phyloP scores from a whole-genome alignment of 2,113 vertebrate species.

The Numida meleagris region DNA sequence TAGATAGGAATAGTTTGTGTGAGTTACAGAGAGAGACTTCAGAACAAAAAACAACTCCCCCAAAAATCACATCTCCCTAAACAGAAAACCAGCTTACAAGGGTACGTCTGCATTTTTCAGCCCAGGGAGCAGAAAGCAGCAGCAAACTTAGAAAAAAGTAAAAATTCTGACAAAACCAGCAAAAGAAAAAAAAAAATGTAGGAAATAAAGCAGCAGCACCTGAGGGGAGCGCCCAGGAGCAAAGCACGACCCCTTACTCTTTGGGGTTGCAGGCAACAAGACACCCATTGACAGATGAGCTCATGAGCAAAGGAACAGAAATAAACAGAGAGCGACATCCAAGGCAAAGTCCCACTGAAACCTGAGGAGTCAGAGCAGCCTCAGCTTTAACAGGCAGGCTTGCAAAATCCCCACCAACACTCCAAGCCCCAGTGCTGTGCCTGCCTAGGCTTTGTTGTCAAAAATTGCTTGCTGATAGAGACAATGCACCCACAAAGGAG shows the following conservation, averaged over 20 bases:
- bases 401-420: not conserved
- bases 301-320: not conserved
- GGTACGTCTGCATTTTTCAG: not conserved
- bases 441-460: not conserved
- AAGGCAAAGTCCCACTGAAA: not conserved
- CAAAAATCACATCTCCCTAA: not conserved
- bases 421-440: accelerated
- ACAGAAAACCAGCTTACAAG: not conserved
- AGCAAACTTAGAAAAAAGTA: not conserved
- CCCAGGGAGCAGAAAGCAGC: not conserved
- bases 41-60: slow-evolving; percentile 15
- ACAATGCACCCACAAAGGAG: not conserved
- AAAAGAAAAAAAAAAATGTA: not conserved
- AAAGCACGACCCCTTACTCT: too few species aligned
- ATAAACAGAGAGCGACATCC: accelerated
- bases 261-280: not conserved
- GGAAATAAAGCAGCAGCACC: not conserved
- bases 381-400: not conserved
- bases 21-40: slow-evolving; percentile 40
- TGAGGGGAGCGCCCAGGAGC: not conserved
- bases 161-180: not conserved
- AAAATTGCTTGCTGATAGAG: not conserved
- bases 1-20: slow-evolving; percentile 52
- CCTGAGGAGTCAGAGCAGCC: not conserved
- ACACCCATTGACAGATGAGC: not conserved